These are phyloP conservation scores for Pangasius krempfi DNA, from an alignment of 2,797 vertebrate genomes.

Conservation along the genomic window DNA sequence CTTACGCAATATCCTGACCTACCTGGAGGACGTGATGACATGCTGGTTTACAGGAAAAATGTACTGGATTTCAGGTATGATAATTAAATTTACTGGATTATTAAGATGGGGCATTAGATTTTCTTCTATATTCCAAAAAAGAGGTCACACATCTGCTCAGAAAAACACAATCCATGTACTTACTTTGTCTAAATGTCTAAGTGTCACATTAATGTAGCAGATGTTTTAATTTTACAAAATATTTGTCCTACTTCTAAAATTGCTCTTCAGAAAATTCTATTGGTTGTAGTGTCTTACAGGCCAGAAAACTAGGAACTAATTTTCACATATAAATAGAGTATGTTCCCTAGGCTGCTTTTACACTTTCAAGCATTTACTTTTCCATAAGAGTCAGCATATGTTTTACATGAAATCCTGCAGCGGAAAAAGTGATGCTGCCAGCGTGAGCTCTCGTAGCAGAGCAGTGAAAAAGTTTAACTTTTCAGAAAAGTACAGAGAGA, in stretches of 20 bases:
- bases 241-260: not conserved
- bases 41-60: not conserved
- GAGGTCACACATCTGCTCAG: not conserved
- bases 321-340: not conserved
- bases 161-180: not conserved
- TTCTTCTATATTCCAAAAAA: not conserved
- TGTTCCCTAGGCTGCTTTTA: not conserved
- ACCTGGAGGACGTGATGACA: conserved; percentile 47
- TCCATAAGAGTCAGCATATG: not conserved
- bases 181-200: not conserved
- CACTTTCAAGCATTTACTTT: not conserved
- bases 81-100: not conserved
- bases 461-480: not conserved
- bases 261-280: not conserved
- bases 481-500: not conserved
- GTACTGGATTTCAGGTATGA: not conserved
- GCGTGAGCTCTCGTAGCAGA: not conserved
- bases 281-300: not conserved
- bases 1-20: conserved; percentile 39
- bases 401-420: not conserved
- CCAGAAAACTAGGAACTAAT: not conserved
- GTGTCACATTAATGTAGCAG: not conserved
- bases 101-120: not conserved
- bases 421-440: not conserved
- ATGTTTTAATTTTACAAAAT: not conserved